phyloP scores from a whole-genome alignment of 2,797 vertebrate species.

The Jordanella pulchra region DNA sequence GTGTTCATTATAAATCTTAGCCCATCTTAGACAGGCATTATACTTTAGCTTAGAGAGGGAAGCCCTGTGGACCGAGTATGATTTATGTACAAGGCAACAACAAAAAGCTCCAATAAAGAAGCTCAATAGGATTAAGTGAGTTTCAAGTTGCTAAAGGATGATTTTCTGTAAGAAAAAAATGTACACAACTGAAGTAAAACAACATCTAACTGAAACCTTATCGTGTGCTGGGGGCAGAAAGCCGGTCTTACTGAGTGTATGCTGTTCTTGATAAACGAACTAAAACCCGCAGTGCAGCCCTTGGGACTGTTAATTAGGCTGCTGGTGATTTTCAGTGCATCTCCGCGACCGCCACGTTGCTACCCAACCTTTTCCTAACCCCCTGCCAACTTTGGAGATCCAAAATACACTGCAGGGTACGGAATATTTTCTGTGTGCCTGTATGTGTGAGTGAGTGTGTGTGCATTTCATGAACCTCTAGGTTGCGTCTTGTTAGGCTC shows the following conservation, averaged over 20 bases:
- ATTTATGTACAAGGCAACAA: slow-evolving; percentile 13
- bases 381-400: slow-evolving; percentile 24
- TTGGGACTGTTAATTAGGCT: slow-evolving; percentile 35
- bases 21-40: not conserved
- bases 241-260: slow-evolving; percentile 19
- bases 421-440: not conserved
- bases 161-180: slow-evolving; percentile 41
- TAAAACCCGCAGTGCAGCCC: slow-evolving; percentile 30
- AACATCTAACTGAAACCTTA: slow-evolving; percentile 39
- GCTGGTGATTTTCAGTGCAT: slow-evolving; percentile 31
- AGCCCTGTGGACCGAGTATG: slow-evolving; percentile 4
- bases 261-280: slow-evolving; percentile 49
- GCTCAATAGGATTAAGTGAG: slow-evolving; percentile 20
- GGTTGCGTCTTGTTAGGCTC: slow-evolving; percentile 79
- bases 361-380: slow-evolving; percentile 20
- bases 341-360: slow-evolving; percentile 22
- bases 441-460: slow-evolving; percentile 5
- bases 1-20: slow-evolving; percentile 7
- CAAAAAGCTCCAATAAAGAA: not conserved
- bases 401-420: slow-evolving; percentile 9
- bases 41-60: not conserved
- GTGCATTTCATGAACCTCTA: slow-evolving; percentile 82
- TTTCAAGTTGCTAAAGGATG: slow-evolving; percentile 23
- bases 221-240: slow-evolving; percentile 15
- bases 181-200: slow-evolving; percentile 24